Conservation (phyloP, 2,888 invertebrate species). For the Lomographa bimaculata region DNA sequence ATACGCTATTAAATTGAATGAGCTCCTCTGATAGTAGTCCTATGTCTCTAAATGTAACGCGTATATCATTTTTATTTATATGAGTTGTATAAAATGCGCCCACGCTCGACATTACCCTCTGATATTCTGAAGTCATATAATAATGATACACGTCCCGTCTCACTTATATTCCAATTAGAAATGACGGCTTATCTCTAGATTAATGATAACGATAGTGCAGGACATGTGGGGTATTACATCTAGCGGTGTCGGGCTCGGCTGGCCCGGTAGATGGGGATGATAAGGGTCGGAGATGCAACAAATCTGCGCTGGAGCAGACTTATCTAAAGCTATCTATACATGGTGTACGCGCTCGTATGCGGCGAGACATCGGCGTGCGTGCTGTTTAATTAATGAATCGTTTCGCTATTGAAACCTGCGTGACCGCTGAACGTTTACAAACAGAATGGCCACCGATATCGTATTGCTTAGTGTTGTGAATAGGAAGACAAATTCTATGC, state of each 20-base stretch:
- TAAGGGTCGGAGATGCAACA: conserved; percentile 48
- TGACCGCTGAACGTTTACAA: conserved; percentile 40
- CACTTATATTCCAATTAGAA: conserved; percentile 68
- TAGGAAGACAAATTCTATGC: conserved; percentile 10
- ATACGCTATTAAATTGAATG: conserved; percentile 23
- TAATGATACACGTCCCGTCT: conserved; percentile 48
- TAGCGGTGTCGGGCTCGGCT: conserved; percentile 45
- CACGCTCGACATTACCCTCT: conserved; percentile 24
- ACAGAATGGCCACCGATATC: conserved; percentile 10
- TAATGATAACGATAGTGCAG: conserved; percentile 58
- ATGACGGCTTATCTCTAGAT: conserved; percentile 62
- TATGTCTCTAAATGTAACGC: conserved; percentile 27
- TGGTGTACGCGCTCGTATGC: conserved; percentile 4
- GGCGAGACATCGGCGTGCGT: conserved; percentile 40
- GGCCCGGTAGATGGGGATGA: conserved; percentile 50
- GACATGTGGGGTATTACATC: conserved; percentile 63
- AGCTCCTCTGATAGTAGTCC: conserved; percentile 22
- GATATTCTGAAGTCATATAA: conserved; percentile 34
- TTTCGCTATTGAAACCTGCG: conserved; percentile 36
- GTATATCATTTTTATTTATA: conserved; percentile 33
- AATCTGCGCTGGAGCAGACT: conserved; percentile 36
- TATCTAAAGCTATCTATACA: conserved; percentile 14
- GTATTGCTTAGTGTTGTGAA: conserved; percentile 9
- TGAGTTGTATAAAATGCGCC: conserved; percentile 27
- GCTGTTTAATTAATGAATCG: conserved; percentile 51